These are phyloP conservation scores for Aphelenchoides besseyi DNA, from an alignment of 1,140 invertebrate species.

Conservation along the genomic window DNA sequence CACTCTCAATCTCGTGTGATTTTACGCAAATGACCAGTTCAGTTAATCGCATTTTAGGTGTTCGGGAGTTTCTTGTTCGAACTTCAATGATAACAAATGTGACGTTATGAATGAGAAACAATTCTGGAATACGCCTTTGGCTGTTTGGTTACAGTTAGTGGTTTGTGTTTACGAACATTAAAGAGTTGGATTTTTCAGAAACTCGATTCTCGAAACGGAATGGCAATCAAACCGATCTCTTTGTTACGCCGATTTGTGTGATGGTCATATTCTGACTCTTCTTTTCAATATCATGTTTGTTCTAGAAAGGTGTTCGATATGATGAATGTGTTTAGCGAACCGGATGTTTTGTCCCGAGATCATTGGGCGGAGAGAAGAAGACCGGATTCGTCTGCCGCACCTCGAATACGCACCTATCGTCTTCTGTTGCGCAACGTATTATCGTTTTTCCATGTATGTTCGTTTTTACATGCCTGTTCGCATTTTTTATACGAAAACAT, in stretches of 20 bases:
- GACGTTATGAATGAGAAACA: background rate
- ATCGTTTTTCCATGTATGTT: slow-evolving; percentile 5
- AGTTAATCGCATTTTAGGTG: background rate
- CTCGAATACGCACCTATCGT: background rate
- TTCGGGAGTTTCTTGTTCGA: background rate
- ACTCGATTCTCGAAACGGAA: too few species aligned
- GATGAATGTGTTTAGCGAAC: background rate
- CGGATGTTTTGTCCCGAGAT: background rate
- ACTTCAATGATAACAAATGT: background rate
- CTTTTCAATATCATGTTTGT: slow-evolving; percentile 4
- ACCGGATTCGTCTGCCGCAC: background rate
- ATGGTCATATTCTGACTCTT: background rate
- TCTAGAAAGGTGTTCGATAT: background rate
- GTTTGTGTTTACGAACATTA: too few species aligned
- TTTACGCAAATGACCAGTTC: too few species aligned
- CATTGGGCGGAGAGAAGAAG: background rate
- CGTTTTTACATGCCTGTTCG: too few species aligned
- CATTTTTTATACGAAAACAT: background rate
- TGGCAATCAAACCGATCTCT: too few species aligned
- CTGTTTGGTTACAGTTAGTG: background rate
- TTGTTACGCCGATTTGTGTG: background rate
- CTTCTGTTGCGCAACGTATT: background rate
- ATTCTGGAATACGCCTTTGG: background rate
- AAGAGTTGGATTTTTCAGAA: background rate
- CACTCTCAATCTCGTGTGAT: too few species aligned